Evolutionary conservation across 2,113 vertebrate genomes (phyloP).

Genomic region (Ameiurus melas): DNA sequence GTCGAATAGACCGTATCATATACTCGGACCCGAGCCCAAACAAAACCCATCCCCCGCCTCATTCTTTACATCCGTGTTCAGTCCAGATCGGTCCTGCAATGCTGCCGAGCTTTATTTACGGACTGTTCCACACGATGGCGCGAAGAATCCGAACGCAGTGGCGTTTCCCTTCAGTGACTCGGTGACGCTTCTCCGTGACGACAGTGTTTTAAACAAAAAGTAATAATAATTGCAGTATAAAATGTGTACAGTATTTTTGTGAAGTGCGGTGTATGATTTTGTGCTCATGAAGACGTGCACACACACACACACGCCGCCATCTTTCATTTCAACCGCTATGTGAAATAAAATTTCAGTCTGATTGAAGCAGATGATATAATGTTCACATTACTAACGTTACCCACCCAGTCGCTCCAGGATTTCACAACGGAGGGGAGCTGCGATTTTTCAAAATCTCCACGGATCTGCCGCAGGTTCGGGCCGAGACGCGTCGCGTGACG

Average conservation of each 20-base stretch:
- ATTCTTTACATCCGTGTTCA: no score
- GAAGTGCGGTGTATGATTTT: neutral
- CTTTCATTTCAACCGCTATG: no score
- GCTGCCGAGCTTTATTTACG: neutral
- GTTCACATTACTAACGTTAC: no score
- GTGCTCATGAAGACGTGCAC: neutral
- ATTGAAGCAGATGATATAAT: neutral
- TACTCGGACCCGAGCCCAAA: neutral
- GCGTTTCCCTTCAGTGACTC: neutral
- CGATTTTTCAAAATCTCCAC: no score
- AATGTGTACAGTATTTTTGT: slow-evolving; percentile 11
- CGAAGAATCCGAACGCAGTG: neutral
- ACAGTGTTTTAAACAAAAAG: neutral
- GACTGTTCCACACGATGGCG: neutral
- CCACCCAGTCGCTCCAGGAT: no score
- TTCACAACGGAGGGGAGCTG: no score
- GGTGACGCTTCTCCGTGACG: neutral
- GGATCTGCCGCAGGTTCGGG: no score
- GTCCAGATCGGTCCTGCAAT: neutral
- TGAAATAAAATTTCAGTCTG: no score
- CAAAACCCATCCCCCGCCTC: neutral
- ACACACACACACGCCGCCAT: neutral
- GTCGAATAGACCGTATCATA: neutral
- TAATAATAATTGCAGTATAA: neutral
- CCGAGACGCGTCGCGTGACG: no score